Conservation (phyloP, 2,888 invertebrate genomes). For the Liposcelis brunnea region DNA sequence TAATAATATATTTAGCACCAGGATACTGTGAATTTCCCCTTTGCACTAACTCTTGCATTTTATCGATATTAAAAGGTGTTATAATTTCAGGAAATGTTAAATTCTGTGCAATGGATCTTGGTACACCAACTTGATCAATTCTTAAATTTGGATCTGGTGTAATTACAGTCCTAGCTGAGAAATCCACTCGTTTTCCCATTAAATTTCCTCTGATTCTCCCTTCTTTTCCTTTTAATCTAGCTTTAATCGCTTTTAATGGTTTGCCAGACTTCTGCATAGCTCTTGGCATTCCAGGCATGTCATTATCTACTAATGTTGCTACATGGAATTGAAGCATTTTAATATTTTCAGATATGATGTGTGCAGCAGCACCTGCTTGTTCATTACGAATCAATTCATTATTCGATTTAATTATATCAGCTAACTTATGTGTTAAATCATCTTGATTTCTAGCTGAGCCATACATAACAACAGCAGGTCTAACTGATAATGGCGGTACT, state of each 20-base stretch:
- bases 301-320: slow-evolving; percentile 95
- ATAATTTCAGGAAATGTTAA: slow-evolving; percentile 98
- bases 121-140: slow-evolving; percentile 91
- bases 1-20: slow-evolving; percentile 96
- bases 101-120: slow-evolving; percentile 95
- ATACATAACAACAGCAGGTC: slow-evolving; percentile 97
- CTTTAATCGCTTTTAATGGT: slow-evolving; percentile 93
- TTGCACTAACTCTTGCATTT: slow-evolving; percentile 83
- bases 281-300: slow-evolving; percentile 93
- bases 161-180: slow-evolving; percentile 96
- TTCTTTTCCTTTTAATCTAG: slow-evolving; percentile 94
- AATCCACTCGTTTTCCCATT: slow-evolving; percentile 99
- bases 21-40: slow-evolving; percentile 97
- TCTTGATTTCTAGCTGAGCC: slow-evolving; percentile 97
- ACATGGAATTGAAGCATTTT: slow-evolving; percentile 98
- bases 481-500: slow-evolving; percentile 87
- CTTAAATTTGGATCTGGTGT: slow-evolving; percentile 90
- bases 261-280: slow-evolving; percentile 99
- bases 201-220: slow-evolving; percentile 97
- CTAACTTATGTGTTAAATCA: slow-evolving; percentile 95
- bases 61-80: slow-evolving; percentile 97
- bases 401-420: slow-evolving; percentile 96
- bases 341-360: slow-evolving; percentile 91
- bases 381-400: slow-evolving; percentile 92
- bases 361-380: slow-evolving; percentile 90